These are phyloP conservation scores for Caenorhabditis japonica DNA, from an alignment of 2,888 invertebrate species.

Conservation along the genomic window DNA sequence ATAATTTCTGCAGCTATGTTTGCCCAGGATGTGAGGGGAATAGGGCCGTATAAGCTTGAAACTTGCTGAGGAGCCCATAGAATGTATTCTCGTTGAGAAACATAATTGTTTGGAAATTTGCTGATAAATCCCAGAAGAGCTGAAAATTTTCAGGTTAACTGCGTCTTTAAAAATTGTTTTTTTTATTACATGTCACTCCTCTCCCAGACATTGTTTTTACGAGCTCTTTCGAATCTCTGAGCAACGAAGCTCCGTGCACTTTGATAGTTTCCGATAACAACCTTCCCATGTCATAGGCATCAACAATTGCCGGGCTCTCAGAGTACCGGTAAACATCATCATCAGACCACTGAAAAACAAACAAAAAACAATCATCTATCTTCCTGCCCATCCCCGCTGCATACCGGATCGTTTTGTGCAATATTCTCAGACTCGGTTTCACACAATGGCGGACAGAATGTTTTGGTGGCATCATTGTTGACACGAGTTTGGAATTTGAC, in stretches of 20 bases:
- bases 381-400: not conserved
- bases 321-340: slow-evolving; percentile 47
- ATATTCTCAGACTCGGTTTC: slow-evolving; percentile 25
- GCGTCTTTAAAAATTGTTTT: not conserved
- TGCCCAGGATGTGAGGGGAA: slow-evolving; percentile 33
- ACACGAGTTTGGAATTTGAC: slow-evolving; percentile 34
- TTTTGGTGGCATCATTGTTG: slow-evolving; percentile 15
- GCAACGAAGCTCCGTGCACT: slow-evolving; percentile 31
- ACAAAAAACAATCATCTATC: not conserved
- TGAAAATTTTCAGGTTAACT: slow-evolving; percentile 12
- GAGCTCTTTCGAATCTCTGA: slow-evolving; percentile 16
- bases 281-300: slow-evolving; percentile 51
- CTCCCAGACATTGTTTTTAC: slow-evolving; percentile 35
- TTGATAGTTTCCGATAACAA: slow-evolving; percentile 41
- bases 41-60: slow-evolving; percentile 17
- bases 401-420: slow-evolving; percentile 37
- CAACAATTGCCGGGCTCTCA: slow-evolving; percentile 32
- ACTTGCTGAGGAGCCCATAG: slow-evolving; percentile 43
- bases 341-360: slow-evolving; percentile 32
- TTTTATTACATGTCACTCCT: slow-evolving; percentile 31
- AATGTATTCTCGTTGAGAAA: slow-evolving; percentile 45
- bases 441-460: slow-evolving; percentile 51
- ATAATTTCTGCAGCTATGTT: slow-evolving; percentile 32
- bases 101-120: slow-evolving; percentile 28
- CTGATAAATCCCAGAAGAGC: slow-evolving; percentile 49